Evolutionary conservation across 2,888 invertebrate genomes (phyloP), one percentile per base, ranked within the genome.

Genomic region (Megamerina dolium): DNA sequence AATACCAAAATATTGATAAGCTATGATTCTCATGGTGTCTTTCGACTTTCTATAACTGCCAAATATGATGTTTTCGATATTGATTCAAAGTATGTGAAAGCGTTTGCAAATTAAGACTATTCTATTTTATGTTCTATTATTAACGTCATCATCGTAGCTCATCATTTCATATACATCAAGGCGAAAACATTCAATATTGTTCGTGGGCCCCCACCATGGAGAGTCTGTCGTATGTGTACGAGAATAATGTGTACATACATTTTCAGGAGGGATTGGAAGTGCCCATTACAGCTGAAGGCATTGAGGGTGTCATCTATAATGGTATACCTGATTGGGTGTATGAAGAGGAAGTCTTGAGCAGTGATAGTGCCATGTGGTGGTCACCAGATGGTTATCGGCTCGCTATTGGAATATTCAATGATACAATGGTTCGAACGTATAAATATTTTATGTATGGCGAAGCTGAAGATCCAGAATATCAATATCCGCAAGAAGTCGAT

Each of bases 271-370:
- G 64, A 33, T 56, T 54, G 26, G 74, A 73, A 31, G 54, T 62
- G 10, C 61, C 67, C n/a, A 66, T 84, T 32, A 86, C 86, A 2
- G 67, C 61, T 6, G 78, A 79, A 43, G 86, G 86, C 2, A 64
- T 77, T 2, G 74, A 75, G 1, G 82, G 79, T 2, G 72, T 80
- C 26, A 73, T 90, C 39, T 91, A 84, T 66, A 86, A 87, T 64
- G 92, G 92, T 4, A 77, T 87, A 16, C 80, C 91, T 8, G 93
- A 94, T 68, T 94, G 94, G 94, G 83, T 93, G 27, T 94, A 94
- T 64, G 93, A 93, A 80, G 90, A 90, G 79, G 89, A 90, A 70
- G 82, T 90, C 10, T 72, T 89, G 39, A 76, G 76, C 39, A 75
- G 79, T 6, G 80, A 80, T 37, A 77, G 79, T 52, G 89, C 89